A percentile compares a stretch with the other conserved stretches of the same genome.
phyloP scores from a whole-genome alignment of 2,113 vertebrate species.

The Panthera uncia region DNA sequence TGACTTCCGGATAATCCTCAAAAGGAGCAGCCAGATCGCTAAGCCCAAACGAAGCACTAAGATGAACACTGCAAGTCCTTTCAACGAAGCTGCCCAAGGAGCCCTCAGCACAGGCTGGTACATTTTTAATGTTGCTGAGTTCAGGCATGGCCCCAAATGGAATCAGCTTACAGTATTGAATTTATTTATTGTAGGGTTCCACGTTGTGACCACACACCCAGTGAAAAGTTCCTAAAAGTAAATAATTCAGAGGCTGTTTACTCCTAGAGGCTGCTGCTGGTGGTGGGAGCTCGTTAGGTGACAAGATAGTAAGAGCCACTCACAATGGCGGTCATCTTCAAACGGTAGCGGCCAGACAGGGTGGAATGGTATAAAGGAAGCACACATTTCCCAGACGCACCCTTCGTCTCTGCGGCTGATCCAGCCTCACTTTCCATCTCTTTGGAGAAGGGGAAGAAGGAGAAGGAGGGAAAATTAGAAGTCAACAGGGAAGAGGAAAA shows the following conservation, averaged over 20 bases:
- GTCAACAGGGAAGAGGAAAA: neutral
- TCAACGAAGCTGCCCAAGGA: neutral
- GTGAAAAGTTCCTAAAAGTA: neutral
- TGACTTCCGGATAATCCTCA: neutral
- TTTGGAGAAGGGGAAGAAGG: neutral
- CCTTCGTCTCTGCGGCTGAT: neutral
- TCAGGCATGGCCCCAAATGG: neutral
- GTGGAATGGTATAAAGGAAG: neutral
- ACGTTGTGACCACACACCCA: conserved; percentile 26
- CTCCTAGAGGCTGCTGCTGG: neutral
- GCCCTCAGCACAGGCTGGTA: neutral
- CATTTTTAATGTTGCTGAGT: conserved; percentile 52
- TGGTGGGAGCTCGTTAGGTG: neutral
- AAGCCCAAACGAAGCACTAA: neutral
- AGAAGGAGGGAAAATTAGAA: neutral
- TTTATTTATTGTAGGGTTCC: conserved; percentile 55
- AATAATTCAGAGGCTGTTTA: conserved; percentile 37
- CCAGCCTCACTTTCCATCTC: neutral
- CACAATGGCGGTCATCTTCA: neutral
- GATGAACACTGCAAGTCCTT: neutral
- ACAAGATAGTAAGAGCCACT: neutral
- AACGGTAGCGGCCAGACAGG: neutral
- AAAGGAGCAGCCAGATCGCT: neutral
- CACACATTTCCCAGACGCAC: fast-evolving
- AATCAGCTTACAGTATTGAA: conserved; percentile 58